Percentiles rank a stretch among this genome's conserved stretches.
Conservation (phyloP, 1,140 invertebrate genomes). For the Hestina assimilis region DNA sequence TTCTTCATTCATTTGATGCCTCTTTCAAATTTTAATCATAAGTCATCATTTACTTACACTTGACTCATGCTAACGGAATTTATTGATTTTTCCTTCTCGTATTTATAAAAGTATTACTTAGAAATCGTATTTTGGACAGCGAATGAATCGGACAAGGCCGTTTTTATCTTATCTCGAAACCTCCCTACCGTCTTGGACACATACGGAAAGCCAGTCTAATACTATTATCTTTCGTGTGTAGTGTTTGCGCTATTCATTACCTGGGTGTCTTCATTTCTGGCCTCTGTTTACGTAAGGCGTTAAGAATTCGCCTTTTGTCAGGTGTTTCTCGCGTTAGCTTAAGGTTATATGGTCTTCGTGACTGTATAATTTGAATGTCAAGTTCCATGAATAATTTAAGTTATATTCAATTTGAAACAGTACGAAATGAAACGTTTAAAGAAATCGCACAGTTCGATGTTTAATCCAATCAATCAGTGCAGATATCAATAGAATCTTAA, state of each 20-base stretch:
- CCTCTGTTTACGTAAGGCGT: conserved; percentile 29
- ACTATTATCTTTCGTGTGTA: conserved; percentile 43
- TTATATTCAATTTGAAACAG: background rate
- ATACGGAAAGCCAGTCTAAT: conserved; percentile 35
- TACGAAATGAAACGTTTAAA: no score
- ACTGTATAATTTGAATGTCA: conserved; percentile 38
- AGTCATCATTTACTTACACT: background rate
- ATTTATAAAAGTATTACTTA: background rate
- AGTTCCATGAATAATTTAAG: conserved; percentile 7
- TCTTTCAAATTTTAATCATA: background rate
- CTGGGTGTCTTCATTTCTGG: conserved; percentile 17
- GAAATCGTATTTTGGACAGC: background rate
- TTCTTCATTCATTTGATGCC: background rate
- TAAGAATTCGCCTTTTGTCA: conserved; percentile 26
- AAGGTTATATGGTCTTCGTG: conserved; percentile 28
- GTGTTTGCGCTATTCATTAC: conserved; percentile 40
- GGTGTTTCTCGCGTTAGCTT: conserved; percentile 15
- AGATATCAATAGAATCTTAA: no score
- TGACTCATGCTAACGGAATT: background rate
- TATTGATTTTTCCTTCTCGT: background rate
- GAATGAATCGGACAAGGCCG: background rate
- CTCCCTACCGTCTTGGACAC: conserved; percentile 10
- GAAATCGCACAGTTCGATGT: no score
- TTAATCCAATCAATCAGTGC: no score
- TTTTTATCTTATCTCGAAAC: conserved; percentile 53